Evolutionary conservation across 2,797 vertebrate species (phyloP).

Genomic region (Sebastolobus altivelis): DNA sequence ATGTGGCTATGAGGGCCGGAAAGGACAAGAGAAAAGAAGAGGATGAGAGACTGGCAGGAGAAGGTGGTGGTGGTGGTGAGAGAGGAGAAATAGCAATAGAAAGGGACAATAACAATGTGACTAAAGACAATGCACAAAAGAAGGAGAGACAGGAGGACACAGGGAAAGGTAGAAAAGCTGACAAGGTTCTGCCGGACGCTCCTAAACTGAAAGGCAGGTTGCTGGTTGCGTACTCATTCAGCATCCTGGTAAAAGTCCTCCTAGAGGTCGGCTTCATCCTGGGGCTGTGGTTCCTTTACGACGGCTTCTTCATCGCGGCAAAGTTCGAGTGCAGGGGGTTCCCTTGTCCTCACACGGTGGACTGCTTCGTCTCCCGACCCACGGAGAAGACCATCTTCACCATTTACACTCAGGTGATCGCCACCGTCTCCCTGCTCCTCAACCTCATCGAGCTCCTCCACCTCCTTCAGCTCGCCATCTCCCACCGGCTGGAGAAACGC

Average conservation of each 20-base stretch:
- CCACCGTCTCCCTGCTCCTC: slow-evolving; percentile 83
- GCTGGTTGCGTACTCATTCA: slow-evolving; percentile 82
- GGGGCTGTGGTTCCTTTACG: slow-evolving; percentile 87
- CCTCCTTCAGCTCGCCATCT: slow-evolving; percentile 78
- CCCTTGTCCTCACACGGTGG: slow-evolving; percentile 87
- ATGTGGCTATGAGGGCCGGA: slow-evolving; percentile 78
- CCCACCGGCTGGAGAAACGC: slow-evolving; percentile 70
- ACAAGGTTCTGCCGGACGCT: slow-evolving; percentile 18
- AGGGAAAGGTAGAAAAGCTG: slow-evolving; percentile 45
- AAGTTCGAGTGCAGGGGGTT: slow-evolving; percentile 77
- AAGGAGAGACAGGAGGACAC: slow-evolving; percentile 59
- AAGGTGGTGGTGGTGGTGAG: slow-evolving; percentile 4
- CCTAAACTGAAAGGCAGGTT: slow-evolving; percentile 83
- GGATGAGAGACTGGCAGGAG: slow-evolving; percentile 17
- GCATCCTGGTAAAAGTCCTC: slow-evolving; percentile 84
- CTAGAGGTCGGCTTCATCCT: slow-evolving; percentile 85
- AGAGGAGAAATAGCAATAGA: not conserved
- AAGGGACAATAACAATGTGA: not conserved
- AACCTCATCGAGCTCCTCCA: slow-evolving; percentile 86
- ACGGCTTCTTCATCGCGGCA: slow-evolving; percentile 82
- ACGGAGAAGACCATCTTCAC: slow-evolving; percentile 90
- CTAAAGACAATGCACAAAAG: slow-evolving; percentile 40
- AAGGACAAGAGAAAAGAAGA: slow-evolving; percentile 39
- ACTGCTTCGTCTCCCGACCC: slow-evolving; percentile 89
- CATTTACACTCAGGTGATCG: slow-evolving; percentile 86